These are phyloP conservation scores for Phrynosoma blainvillii DNA, from an alignment of 2,113 vertebrate species.

Conservation along the genomic window DNA sequence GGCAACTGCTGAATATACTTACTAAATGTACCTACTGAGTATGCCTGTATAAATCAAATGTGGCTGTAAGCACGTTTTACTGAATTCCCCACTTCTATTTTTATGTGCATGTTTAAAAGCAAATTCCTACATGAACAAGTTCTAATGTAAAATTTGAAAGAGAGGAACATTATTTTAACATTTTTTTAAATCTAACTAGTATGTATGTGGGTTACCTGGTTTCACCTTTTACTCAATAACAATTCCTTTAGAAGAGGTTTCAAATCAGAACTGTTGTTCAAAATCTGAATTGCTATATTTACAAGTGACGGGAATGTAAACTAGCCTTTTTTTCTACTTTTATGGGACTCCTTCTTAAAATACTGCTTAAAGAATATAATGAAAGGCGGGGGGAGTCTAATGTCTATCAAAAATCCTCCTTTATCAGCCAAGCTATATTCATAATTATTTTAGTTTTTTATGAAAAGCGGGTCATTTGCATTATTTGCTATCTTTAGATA, in stretches of 20 bases:
- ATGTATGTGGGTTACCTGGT: constrained; percentile 41
- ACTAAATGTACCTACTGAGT: not conserved
- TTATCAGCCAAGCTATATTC: constrained; percentile 57
- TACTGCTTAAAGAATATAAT: constrained; percentile 48
- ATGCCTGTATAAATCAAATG: not conserved
- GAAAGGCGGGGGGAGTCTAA: constrained; percentile 45
- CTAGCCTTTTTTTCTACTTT: constrained; percentile 22
- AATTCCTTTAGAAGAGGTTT: constrained; percentile 43
- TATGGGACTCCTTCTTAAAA: constrained; percentile 51
- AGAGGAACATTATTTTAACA: constrained; percentile 51
- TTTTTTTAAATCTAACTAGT: constrained; percentile 34
- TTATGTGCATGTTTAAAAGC: not conserved
- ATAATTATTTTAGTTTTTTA: constrained; percentile 68
- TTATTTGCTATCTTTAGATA: constrained; percentile 74
- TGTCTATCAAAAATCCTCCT: constrained; percentile 53
- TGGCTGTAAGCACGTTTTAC: too few relatives aligned
- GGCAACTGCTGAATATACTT: not conserved
- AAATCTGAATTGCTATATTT: constrained; percentile 54
- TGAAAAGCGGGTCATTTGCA: constrained; percentile 69
- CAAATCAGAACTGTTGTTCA: constrained; percentile 45
- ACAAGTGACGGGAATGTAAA: constrained; percentile 47
- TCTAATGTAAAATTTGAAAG: constrained; percentile 47
- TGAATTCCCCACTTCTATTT: not conserved
- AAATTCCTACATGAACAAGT: not conserved
- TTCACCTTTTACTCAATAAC: constrained; percentile 57